Conservation (phyloP, 1,140 invertebrate genomes). For the Spodoptera litura region DNA sequence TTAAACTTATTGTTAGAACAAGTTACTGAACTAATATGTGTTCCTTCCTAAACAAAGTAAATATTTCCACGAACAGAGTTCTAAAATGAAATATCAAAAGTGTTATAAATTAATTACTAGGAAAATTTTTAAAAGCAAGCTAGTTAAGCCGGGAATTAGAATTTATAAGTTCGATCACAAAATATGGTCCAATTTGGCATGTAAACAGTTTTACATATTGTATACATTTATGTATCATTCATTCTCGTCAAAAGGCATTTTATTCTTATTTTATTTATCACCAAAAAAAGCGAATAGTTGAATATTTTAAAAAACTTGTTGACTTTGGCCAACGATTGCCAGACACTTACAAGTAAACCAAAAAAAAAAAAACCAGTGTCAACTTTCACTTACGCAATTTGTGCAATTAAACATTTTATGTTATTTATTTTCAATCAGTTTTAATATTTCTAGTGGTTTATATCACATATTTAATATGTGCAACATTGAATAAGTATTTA, state of each 20-base stretch:
- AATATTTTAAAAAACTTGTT: too few species aligned
- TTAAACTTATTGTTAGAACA: neutral
- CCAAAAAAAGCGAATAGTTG: too few species aligned
- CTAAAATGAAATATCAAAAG: constrained; percentile 52
- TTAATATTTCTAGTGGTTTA: neutral
- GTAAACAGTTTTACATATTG: constrained; percentile 57
- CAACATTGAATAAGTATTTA: too few species aligned
- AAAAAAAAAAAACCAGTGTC: neutral
- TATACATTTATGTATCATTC: constrained; percentile 33
- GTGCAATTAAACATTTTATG: neutral
- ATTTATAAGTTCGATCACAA: constrained; percentile 43
- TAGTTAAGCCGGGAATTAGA: constrained; percentile 62
- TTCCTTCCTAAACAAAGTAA: constrained; percentile 30
- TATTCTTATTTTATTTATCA: constrained; percentile 53
- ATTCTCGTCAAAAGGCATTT: constrained; percentile 57
- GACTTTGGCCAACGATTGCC: too few species aligned
- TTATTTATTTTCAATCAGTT: constrained; percentile 10
- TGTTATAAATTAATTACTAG: constrained; percentile 63
- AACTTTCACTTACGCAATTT: neutral
- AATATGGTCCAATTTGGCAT: constrained; percentile 77
- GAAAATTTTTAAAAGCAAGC: constrained; percentile 58
- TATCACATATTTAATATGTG: too few species aligned
- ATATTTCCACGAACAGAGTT: constrained; percentile 60
- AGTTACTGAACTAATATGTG: neutral
- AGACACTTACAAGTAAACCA: neutral